These are phyloP conservation scores for Megaustenia siamemsis DNA, from an alignment of 2,888 invertebrate species.

Conservation along the genomic window DNA sequence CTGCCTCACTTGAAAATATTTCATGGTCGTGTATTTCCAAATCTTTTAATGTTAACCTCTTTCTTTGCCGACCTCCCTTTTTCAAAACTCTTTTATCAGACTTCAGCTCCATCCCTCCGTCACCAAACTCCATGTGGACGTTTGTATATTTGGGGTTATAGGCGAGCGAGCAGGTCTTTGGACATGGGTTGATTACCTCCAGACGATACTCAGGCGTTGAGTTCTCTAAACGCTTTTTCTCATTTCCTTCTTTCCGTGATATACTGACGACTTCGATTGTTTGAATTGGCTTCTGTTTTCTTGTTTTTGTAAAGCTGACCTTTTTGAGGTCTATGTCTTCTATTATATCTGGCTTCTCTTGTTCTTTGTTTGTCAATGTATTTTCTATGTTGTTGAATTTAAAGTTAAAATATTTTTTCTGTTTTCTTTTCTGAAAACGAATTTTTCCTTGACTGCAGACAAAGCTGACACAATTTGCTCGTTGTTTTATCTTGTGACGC, in stretches of 20 bases:
- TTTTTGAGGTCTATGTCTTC: not conserved
- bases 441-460: slow-evolving; percentile 46
- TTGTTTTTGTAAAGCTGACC: not conserved
- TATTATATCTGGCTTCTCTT: slow-evolving; percentile 7
- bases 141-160: slow-evolving; percentile 59
- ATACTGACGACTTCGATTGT: slow-evolving; percentile 11
- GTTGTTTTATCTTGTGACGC: slow-evolving; percentile 57
- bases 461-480: slow-evolving; percentile 57
- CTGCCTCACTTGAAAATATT: not conserved
- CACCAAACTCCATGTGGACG: not conserved
- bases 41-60: not conserved
- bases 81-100: slow-evolving; percentile 6
- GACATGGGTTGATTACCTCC: slow-evolving; percentile 57
- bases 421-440: slow-evolving; percentile 17
- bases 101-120: slow-evolving; percentile 32
- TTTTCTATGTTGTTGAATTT: slow-evolving; percentile 26
- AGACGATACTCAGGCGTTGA: slow-evolving; percentile 31
- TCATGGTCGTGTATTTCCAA: not conserved
- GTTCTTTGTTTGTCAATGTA: slow-evolving; percentile 15
- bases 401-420: slow-evolving; percentile 50
- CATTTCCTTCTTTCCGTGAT: not conserved
- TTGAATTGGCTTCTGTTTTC: not conserved
- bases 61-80: slow-evolving; percentile 15
- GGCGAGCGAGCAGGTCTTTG: slow-evolving; percentile 55
- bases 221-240: not conserved